These are phyloP conservation scores for Cairina moschata DNA, from an alignment of 2,113 vertebrate genomes.

Conservation along the genomic window DNA sequence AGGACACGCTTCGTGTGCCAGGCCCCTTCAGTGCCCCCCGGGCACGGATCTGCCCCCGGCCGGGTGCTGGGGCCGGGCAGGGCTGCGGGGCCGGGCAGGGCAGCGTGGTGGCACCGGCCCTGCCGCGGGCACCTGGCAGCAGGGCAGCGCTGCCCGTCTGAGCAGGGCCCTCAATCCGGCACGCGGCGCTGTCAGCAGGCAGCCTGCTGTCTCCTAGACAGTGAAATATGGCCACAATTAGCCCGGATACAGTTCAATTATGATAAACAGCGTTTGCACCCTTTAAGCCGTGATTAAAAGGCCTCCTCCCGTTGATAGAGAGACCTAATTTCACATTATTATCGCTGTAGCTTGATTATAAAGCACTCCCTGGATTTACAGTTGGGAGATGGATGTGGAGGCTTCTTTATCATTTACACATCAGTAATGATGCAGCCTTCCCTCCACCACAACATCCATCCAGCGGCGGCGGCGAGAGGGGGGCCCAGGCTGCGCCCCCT, in stretches of 20 bases:
- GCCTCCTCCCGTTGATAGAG: conserved; percentile 92
- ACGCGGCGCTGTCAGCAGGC: conserved; percentile 61
- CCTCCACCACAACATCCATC: conserved; percentile 84
- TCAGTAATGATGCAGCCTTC: conserved; percentile 84
- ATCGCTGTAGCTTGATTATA: conserved; percentile 87
- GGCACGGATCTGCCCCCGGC: no score
- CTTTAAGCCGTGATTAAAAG: conserved; percentile 98
- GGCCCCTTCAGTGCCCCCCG: not conserved
- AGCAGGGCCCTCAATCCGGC: conserved; percentile 24
- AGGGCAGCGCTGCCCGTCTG: not conserved
- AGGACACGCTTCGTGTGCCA: not conserved
- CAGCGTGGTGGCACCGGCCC: not conserved
- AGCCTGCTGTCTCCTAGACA: conserved; percentile 83
- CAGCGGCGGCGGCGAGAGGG: not conserved
- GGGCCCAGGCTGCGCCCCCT: conserved; percentile 36
- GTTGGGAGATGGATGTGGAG: conserved; percentile 76
- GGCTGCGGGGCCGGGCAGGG: rapidly evolving
- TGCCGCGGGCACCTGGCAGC: not conserved
- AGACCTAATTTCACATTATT: conserved; percentile 98
- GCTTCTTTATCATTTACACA: conserved; percentile 96
- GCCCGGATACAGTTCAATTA: conserved; percentile 97
- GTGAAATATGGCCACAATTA: conserved; percentile 99
- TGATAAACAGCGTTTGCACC: conserved; percentile 92
- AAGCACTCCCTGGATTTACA: conserved; percentile 82
- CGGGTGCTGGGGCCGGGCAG: not conserved